phyloP scores from a whole-genome alignment of 2,113 vertebrate genomes.

The Pongo abelii region DNA sequence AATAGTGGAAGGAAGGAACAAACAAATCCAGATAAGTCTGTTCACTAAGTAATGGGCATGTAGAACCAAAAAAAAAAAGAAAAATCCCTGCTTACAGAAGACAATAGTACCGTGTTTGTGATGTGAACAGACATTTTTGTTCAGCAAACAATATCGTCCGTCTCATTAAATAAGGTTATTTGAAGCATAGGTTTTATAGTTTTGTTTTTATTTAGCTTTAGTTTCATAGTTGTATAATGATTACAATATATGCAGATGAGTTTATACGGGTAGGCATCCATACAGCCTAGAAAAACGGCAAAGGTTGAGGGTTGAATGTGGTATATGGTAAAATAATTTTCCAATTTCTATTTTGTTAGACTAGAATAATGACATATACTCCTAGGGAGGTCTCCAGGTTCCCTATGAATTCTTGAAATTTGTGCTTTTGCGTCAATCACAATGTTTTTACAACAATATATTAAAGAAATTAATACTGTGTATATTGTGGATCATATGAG shows the following conservation, averaged over 20 bases:
- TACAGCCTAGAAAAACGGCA: not conserved
- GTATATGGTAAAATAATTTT: not conserved
- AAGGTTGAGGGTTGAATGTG: not conserved
- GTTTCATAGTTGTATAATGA: not conserved
- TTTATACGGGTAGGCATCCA: not conserved
- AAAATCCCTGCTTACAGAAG: not conserved
- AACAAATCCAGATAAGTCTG: not conserved
- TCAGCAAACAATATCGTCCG: conserved; percentile 1
- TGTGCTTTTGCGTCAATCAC: not conserved
- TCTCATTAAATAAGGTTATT: conserved; percentile 48
- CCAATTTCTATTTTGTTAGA: not conserved
- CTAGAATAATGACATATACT: not conserved
- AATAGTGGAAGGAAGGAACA: not conserved
- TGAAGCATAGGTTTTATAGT: conserved; percentile 25
- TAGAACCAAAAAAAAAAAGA: not conserved
- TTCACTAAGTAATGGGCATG: not conserved
- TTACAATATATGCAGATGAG: not conserved
- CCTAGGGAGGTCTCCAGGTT: not conserved
- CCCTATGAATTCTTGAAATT: not conserved
- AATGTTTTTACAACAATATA: not conserved
- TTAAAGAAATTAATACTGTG: not conserved
- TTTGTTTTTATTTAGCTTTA: conserved; percentile 25
- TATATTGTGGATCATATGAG: not conserved
- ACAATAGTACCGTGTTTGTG: not conserved
- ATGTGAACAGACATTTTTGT: not conserved